These are phyloP conservation scores for Neelides sp. DNA, from an alignment of 1,140 invertebrate genomes.

Conservation along the genomic window DNA sequence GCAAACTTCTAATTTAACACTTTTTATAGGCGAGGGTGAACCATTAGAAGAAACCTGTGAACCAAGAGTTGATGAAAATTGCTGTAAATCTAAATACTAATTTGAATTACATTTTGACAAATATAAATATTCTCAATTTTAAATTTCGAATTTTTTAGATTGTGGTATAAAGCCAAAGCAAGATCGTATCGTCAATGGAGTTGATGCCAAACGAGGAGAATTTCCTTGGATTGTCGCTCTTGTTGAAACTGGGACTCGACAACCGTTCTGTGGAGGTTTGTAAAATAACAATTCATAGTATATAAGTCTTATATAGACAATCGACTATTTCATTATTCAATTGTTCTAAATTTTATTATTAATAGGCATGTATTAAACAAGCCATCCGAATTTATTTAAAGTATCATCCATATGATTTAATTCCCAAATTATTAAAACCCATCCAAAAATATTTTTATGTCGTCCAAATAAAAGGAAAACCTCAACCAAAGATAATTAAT, in stretches of 20 bases:
- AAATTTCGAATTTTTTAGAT: conserved; percentile 6
- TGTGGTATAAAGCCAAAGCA: conserved; percentile 18
- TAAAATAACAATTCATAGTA: not conserved
- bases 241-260: conserved; percentile 19
- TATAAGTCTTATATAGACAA: not conserved
- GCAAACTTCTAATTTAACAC: not conserved
- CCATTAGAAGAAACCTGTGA: conserved; percentile 1
- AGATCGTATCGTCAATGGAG: conserved; percentile 21
- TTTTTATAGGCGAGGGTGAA: conserved; percentile 9
- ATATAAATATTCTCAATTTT: not conserved
- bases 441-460: too few species aligned
- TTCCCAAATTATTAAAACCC: too few species aligned
- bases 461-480: too few species aligned
- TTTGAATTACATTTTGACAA: not conserved
- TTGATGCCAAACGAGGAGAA: conserved; percentile 5
- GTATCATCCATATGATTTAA: too few species aligned
- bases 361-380: too few species aligned
- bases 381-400: too few species aligned
- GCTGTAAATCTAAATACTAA: conserved; percentile 10
- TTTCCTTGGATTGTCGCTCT: conserved; percentile 13
- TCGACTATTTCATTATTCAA: too few species aligned
- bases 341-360: too few species aligned
- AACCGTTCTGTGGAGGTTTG: conserved; percentile 20
- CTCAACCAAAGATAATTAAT: too few species aligned
- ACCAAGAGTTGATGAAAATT: conserved; percentile 10